Percentiles rank a stretch among this genome's conserved stretches.
Evolutionary conservation across 2,113 vertebrate species (phyloP).

Genomic region (Callaeas wilsoni): DNA sequence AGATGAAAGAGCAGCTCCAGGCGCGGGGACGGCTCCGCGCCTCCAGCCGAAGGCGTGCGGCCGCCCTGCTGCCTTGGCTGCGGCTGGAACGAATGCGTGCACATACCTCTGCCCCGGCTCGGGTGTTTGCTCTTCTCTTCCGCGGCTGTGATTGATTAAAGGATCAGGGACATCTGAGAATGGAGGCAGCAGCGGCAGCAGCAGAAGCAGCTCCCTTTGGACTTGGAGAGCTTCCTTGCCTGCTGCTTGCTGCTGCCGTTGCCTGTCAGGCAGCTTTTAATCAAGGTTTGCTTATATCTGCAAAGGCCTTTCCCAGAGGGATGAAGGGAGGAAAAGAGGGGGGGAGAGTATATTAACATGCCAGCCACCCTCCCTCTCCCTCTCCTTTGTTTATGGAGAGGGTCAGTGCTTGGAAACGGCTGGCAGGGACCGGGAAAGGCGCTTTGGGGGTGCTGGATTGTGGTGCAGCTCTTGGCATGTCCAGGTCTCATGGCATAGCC

Average conservation of each 20-base stretch:
- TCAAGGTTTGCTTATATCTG: constrained; percentile 69
- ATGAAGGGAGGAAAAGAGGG: constrained; percentile 58
- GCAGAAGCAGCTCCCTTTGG: constrained; percentile 61
- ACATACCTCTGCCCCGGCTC: constrained; percentile 64
- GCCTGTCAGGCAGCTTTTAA: constrained; percentile 62
- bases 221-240: constrained; percentile 59
- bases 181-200: constrained; percentile 37
- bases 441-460: neutral
- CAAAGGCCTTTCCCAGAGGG: constrained; percentile 66
- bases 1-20: neutral
- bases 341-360: constrained; percentile 66
- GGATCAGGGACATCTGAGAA: constrained; percentile 50
- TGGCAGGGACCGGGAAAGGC: neutral
- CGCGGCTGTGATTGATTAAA: constrained; percentile 61
- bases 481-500: neutral
- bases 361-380: constrained; percentile 57
- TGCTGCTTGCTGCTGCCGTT: constrained; percentile 56
- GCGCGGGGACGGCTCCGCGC: neutral
- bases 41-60: neutral
- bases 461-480: neutral
- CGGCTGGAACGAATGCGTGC: constrained; percentile 46
- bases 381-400: constrained; percentile 68
- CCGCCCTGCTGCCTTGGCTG: neutral
- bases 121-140: constrained; percentile 55
- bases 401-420: constrained; percentile 37